A percentile compares a stretch with the other conserved stretches of the same genome.
phyloP scores from a whole-genome alignment of 1,140 invertebrate species.

The Apis mellifera region Amel_HAv3.1 CM009931.2:27730501-27731000 shows the following conservation, averaged over 20 bases:
- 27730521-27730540: constrained; percentile 9
- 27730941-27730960: not conserved
- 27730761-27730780: not conserved
- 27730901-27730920: not conserved
- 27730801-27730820: not conserved
- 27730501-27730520: constrained; percentile 1
- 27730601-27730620: not conserved
- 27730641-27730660: not conserved
- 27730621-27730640: not conserved
- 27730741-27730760: not conserved
- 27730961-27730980: constrained; percentile 10
- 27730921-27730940: not conserved
- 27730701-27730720: not conserved
- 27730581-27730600: not conserved
- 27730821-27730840: not conserved
- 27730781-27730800: not conserved
- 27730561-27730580: not conserved
- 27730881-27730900: not conserved
- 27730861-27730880: not conserved
- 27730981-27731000: not conserved
- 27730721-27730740: constrained; percentile 10
- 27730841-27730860: not conserved
- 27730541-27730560: not conserved
- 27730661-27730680: not conserved
- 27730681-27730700: not conserved